Base-by-base conservation (phyloP, 2,113 vertebrate genomes). In the Litocranius walleri region DNA sequence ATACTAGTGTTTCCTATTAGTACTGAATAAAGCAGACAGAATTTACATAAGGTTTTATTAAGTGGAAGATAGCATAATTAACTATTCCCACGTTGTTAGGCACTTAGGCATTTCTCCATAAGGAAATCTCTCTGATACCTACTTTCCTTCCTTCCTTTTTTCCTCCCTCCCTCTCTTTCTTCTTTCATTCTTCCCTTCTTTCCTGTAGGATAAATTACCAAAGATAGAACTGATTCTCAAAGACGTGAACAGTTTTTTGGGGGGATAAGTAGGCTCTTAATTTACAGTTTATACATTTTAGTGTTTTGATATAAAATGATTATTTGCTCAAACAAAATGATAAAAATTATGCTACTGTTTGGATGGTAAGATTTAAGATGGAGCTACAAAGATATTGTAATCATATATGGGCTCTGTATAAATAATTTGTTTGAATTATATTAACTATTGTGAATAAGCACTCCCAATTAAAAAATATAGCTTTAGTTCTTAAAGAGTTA, bases 241-340 rank as follows among this genome's bases (percentile, higher is more conserved):
- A 94, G 27, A 95, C 13, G 1, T 62, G 43, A 92, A 14, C 10
- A 29, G 67, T 40, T 67, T 61, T 90, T 56, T 0, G 0, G 48
- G 7, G 0, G 27, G 19, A n/a, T 30, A 27, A n/a, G 1, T 50
- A 14, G 7, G 36, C 2, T 94, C 6, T 64, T 84, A 27, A 78
- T 94, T 96, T 97, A 91, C 13, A 78, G 12, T 82, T 82, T 90
- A 96, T 77, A 40, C 2, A 67, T 80, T 84, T 97, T 71, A 93
- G 25, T 59, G 15, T 90, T 94, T 95, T 61, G 17, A 95, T 29
- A 45, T 13, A 97, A 92, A 96, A 95, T 78, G 8, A 8, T 57
- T 91, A 93, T 97, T 82, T 95, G 27, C 33, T 93, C 13, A 84
- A 14, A 80, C 40, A 88, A n/a, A 86, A 77, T 96, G n/a, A 87